These are phyloP conservation scores for Apteryx owenii DNA, from an alignment of 2,113 vertebrate species.

Conservation along the genomic window DNA sequence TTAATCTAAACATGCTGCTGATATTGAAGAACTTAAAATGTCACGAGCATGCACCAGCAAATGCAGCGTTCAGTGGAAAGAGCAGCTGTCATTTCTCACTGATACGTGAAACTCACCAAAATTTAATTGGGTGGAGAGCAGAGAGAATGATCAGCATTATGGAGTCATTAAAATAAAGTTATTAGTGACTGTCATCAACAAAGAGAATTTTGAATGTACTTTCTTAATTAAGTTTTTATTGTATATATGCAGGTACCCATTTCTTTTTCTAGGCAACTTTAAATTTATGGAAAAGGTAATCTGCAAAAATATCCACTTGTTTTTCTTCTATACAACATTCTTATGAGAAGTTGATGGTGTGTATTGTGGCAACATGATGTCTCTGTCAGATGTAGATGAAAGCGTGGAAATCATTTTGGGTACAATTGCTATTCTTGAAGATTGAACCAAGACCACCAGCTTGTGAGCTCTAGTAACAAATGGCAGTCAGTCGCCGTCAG, in stretches of 20 bases:
- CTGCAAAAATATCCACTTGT: background rate
- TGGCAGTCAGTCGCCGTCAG: accelerated
- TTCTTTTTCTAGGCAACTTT: background rate
- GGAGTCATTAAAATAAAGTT: conserved; percentile 10
- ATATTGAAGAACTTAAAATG: background rate
- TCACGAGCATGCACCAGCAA: background rate
- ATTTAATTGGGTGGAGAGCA: background rate
- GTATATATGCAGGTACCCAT: background rate
- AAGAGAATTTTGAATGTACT: background rate
- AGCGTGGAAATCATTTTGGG: background rate
- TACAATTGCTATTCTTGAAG: background rate
- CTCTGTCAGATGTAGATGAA: background rate
- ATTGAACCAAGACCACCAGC: background rate
- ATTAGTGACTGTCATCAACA: background rate
- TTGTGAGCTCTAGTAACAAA: background rate
- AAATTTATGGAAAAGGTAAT: background rate
- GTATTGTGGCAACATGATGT: accelerated
- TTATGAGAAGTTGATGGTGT: background rate
- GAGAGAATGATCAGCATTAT: background rate
- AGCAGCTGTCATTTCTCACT: background rate
- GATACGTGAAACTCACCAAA: background rate
- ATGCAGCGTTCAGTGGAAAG: background rate
- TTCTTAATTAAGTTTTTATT: background rate
- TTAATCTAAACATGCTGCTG: background rate
- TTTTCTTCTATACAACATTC: background rate